Base-by-base conservation (phyloP, 2,888 invertebrate species). In the Drosophila ochracea region DNA sequence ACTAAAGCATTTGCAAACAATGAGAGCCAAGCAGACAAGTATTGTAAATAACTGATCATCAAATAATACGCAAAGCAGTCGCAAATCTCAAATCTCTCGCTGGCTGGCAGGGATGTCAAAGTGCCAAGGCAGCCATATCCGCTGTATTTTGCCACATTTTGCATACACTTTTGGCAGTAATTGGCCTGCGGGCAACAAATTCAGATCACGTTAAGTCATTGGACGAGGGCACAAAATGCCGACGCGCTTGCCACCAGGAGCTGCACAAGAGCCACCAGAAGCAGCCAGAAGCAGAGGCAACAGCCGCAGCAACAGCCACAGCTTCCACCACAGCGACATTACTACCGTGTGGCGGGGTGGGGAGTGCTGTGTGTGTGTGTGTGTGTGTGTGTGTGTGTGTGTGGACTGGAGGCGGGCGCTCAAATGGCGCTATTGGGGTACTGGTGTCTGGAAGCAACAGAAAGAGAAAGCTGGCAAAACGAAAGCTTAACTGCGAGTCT, bases 181-280 rank as follows among this genome's bases (percentile, higher is more conserved):
- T 90, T 90, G 91, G 85, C 77, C 73, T 76, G 84, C 80, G 78
- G 80, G 83, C 84, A 91, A 90, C 91, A 89, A 91, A 90, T 90
- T 91, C 91, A 85, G 90, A 91, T 86, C 90, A 90, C 90, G 85
- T 85, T 82, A 86, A 91, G 77, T 83, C 80, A 82, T 83, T 86
- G 87, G 76, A 55, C 74, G 79, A 75, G 77, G 76, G 71, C 78
- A 82, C 77, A 83, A 88, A 85, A 88, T 85, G 83, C 81, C 84
- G 84, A 79, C 84, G 89, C 80, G 75, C 71, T 57, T 68, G 71
- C 59, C 63, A 60, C 66, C 66, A 33, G 69, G 25, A 53, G 70
- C 50, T 59, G 64, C 60, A 58, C 55, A 30, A 33, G 58, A 61
- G 58, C 25, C 67, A 60, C 55, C 47, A 49, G 62, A 33, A 54